phyloP scores from a whole-genome alignment of 2,888 invertebrate genomes.

The Pyrochroa serraticornis region DNA sequence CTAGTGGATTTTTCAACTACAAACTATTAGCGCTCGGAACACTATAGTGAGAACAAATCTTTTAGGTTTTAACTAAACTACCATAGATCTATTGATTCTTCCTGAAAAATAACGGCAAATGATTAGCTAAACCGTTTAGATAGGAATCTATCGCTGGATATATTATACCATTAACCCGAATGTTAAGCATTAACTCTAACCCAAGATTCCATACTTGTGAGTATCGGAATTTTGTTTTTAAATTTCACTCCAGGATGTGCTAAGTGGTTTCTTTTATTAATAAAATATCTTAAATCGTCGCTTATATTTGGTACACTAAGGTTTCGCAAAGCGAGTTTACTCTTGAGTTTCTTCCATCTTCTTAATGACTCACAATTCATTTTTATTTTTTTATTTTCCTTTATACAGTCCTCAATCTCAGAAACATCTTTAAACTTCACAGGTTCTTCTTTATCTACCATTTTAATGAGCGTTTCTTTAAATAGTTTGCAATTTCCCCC shows the following conservation, averaged over 20 bases:
- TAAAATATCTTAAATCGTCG: slow-evolving; percentile 2
- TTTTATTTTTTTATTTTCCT: slow-evolving; percentile 3
- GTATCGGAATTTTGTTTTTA: slow-evolving; percentile 4
- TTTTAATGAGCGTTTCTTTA: not conserved
- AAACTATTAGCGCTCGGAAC: too few relatives aligned
- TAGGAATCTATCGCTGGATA: slow-evolving; percentile 3
- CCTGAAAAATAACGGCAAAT: slow-evolving; percentile 2
- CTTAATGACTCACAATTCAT: slow-evolving; percentile 2
- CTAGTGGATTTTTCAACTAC: not conserved
- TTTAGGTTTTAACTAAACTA: slow-evolving; percentile 3
- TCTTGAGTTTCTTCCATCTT: slow-evolving; percentile 5
- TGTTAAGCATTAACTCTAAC: slow-evolving; percentile 3
- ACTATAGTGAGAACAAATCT: slow-evolving; percentile 3
- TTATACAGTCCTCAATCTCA: slow-evolving; percentile 2
- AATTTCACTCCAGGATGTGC: slow-evolving; percentile 3
- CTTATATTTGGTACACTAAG: slow-evolving; percentile 2
- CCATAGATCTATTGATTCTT: slow-evolving; percentile 3
- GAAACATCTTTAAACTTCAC: not conserved
- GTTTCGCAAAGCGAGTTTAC: slow-evolving; percentile 4
- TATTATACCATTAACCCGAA: slow-evolving; percentile 4
- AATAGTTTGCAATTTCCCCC: slow-evolving; percentile 1
- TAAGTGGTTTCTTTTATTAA: slow-evolving; percentile 1
- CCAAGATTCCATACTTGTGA: slow-evolving; percentile 4
- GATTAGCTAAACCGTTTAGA: slow-evolving; percentile 3
- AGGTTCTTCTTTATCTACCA: not conserved